Evolutionary conservation across 1,140 invertebrate genomes (phyloP).

Genomic region (Pissodes strobi): DNA sequence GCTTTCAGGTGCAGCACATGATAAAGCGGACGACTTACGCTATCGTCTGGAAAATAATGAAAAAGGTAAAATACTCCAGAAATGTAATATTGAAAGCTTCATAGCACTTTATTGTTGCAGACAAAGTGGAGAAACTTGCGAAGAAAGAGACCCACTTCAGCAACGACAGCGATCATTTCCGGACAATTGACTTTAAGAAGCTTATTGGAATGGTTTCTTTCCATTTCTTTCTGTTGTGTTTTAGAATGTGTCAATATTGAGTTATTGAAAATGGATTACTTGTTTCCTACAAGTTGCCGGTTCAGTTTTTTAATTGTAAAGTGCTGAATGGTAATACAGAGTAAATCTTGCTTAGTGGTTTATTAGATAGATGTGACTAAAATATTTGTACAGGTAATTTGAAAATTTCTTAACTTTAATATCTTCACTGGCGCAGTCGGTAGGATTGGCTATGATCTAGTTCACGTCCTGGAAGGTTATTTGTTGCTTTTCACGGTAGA

Average conservation of each 20-base stretch:
- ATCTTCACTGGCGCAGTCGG: no score
- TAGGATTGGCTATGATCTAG: no score
- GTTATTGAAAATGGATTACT: no score
- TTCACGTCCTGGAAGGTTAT: no score
- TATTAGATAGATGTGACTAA: no score
- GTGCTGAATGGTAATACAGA: no score
- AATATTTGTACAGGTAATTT: no score
- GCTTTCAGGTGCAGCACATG: slow-evolving; percentile 28
- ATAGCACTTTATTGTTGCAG: slow-evolving; percentile 24
- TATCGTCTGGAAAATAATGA: slow-evolving; percentile 10
- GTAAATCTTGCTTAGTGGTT: no score
- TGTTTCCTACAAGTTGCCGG: no score
- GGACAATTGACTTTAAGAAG: slow-evolving; percentile 6
- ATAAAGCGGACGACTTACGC: slow-evolving; percentile 20
- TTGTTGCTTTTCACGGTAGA: no score
- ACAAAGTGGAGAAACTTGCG: slow-evolving; percentile 12
- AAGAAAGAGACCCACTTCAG: neutral
- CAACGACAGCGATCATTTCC: slow-evolving; percentile 15
- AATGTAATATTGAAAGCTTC: slow-evolving; percentile 18
- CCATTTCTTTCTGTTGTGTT: neutral
- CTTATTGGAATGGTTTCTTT: slow-evolving; percentile 13
- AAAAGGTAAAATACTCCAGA: slow-evolving; percentile 17
- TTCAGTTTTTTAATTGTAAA: no score
- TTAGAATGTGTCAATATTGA: neutral
- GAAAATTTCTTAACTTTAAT: no score